Base-by-base conservation (phyloP, 2,113 vertebrate species). In the Lanius collurio region DNA sequence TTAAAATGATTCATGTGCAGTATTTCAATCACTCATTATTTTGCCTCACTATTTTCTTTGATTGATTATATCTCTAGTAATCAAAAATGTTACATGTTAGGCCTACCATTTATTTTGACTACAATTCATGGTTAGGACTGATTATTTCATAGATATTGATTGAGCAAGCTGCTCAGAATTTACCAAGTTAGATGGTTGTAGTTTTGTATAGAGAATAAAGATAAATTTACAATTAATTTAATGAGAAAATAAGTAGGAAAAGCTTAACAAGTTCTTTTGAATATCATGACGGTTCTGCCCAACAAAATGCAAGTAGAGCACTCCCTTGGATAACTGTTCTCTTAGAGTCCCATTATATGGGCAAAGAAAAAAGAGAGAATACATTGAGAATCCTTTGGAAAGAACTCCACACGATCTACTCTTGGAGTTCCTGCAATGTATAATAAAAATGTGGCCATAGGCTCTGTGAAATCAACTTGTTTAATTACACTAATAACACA, bases 401-500 rank as follows among this genome's bases (percentile, higher is more conserved):
- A 63, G 30, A 65, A 52, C 5, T 86, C 39, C 2, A 2, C 5
- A 53, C 27, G n/a, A 67, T 69, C 19, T 78, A 56, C 37, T 46
- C 52, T 62, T 87, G 28, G 26, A 87, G 22, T 73, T 5, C 17
- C 71, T 79, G 49, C 28, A 89, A 44, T 14, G 14, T 69, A 26
- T 55, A 85, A 83, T 73, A 89, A 94, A 93, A 86, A 76, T 35
- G 4, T 87, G 52, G 91, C 94, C 71, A 85, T 53, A 90, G 49
- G 88, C 44, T 92, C 74, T 67, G 60, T 67, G 49, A 96, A 95
- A 96, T 76, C 79, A 71, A 64, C 87, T 90, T 92, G 59, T 88
- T 91, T 96, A 95, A 90, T 97, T 95, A 91, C 37, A 59, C 37
- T 79, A 91, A 87, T 91, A 90, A 87, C 17, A 78, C 18, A 50